Conservation (phyloP, 2,888 invertebrate genomes). For the Cosmia trapezina region DNA sequence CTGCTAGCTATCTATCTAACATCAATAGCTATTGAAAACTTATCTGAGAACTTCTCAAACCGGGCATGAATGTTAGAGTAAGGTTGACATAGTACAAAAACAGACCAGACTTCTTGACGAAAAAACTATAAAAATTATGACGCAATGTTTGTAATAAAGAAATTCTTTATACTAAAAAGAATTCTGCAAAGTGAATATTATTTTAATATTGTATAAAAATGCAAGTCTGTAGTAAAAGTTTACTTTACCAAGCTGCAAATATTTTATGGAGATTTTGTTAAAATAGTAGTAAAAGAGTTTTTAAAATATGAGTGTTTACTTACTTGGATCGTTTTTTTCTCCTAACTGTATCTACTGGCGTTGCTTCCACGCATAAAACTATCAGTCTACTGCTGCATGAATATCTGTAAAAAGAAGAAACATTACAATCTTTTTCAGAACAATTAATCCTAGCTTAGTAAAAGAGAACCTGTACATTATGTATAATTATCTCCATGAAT, state of each 20-base stretch:
- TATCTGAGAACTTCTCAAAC: not conserved
- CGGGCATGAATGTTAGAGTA: not conserved
- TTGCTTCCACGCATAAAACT: slow-evolving; percentile 97
- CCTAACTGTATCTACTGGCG: slow-evolving; percentile 91
- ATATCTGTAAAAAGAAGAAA: slow-evolving; percentile 85
- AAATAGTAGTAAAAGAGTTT: slow-evolving; percentile 16
- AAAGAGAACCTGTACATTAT: not conserved
- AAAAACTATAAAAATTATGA: not conserved
- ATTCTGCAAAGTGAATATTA: slow-evolving; percentile 4
- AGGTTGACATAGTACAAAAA: not conserved
- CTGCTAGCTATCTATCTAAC: too few relatives aligned
- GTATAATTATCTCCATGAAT: not conserved
- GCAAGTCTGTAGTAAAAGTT: slow-evolving; percentile 7
- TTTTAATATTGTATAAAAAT: slow-evolving; percentile 21
- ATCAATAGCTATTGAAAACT: not conserved
- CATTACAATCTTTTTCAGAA: not conserved
- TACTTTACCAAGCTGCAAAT: slow-evolving; percentile 15
- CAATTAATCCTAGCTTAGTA: not conserved
- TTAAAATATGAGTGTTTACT: slow-evolving; percentile 64
- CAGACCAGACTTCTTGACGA: not conserved
- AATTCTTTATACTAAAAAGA: not conserved
- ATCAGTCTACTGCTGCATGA: slow-evolving; percentile 97
- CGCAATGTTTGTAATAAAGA: not conserved
- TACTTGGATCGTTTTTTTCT: slow-evolving; percentile 90
- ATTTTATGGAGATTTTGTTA: slow-evolving; percentile 21